Evolutionary conservation across 2,113 vertebrate species (phyloP).

Genomic region (Atractosteus spatula): DNA sequence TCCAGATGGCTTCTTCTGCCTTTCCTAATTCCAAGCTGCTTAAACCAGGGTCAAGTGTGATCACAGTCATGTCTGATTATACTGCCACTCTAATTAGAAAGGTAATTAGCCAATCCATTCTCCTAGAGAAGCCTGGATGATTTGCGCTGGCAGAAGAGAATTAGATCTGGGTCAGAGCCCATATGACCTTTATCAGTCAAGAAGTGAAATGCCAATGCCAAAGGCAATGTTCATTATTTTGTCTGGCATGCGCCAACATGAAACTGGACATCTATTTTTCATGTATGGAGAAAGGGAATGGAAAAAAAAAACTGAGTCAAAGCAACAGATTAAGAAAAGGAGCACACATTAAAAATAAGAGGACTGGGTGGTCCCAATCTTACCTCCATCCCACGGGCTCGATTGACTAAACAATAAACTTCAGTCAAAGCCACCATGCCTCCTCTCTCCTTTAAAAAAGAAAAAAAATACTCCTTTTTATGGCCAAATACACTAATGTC

Average conservation of each 20-base stretch:
- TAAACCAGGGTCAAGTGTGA: constrained; percentile 1
- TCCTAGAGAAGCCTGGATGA: neutral
- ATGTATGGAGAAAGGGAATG: too few species aligned
- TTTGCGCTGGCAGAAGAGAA: neutral
- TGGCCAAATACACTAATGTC: too few species aligned
- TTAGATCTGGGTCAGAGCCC: too few species aligned
- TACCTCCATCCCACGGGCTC: constrained; percentile 95
- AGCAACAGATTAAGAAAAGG: too few species aligned
- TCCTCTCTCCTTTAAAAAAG: constrained; percentile 77
- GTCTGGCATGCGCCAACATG: too few species aligned
- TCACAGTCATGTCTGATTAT: constrained; percentile 27
- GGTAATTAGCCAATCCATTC: neutral
- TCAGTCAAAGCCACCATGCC: constrained; percentile 97
- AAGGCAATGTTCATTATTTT: too few species aligned
- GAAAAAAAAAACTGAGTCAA: too few species aligned
- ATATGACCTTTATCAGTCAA: too few species aligned
- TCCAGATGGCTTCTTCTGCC: constrained; percentile 27
- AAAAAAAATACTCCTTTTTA: too few species aligned
- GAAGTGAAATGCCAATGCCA: too few species aligned
- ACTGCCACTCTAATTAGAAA: neutral
- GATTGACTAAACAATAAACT: constrained; percentile 94
- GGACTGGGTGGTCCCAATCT: constrained; percentile 24
- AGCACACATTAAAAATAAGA: too few species aligned
- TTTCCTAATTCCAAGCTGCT: constrained; percentile 18
- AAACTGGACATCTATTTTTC: too few species aligned